Percentiles rank a stretch among this genome's conserved stretches.
phyloP scores from a whole-genome alignment of 2,888 invertebrate genomes.

The Trichogramma dendrolimi region DNA sequence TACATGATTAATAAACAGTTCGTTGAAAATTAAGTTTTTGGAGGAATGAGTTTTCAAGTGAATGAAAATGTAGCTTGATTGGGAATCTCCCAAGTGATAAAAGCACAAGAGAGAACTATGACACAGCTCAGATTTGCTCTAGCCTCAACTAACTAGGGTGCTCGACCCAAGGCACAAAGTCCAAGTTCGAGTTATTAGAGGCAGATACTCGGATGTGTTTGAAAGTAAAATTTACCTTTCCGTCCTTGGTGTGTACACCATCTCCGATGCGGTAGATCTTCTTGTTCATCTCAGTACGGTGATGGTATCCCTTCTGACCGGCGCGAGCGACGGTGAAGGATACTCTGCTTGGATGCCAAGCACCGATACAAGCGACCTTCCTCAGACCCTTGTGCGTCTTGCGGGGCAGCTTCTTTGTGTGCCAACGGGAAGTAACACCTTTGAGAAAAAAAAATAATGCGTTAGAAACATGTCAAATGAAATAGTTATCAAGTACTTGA shows the following conservation, averaged over 20 bases:
- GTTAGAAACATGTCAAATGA: not conserved
- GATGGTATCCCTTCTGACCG: constrained; percentile 99
- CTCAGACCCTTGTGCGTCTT: constrained; percentile 99
- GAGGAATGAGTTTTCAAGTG: constrained; percentile 11
- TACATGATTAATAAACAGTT: not conserved
- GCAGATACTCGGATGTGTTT: constrained; percentile 6
- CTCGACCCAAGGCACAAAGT: constrained; percentile 14
- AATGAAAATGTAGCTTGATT: constrained; percentile 32
- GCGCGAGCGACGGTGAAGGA: constrained; percentile 99
- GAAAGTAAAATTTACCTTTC: constrained; percentile 57
- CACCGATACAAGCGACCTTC: constrained; percentile 99
- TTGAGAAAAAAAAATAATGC: constrained; percentile 35
- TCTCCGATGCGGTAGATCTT: constrained; percentile 97
- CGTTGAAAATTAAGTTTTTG: constrained; percentile 14
- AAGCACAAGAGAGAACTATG: constrained; percentile 40
- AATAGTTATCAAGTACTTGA: constrained; percentile 4
- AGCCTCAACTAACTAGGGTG: constrained; percentile 32
- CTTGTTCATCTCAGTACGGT: constrained; percentile 99
- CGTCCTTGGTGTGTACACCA: constrained; percentile 79
- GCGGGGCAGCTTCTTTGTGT: constrained; percentile 98
- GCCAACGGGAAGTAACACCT: constrained; percentile 99
- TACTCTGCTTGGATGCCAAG: constrained; percentile 99
- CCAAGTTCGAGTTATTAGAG: constrained; percentile 26
- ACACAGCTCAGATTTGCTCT: constrained; percentile 35
- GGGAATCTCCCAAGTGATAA: constrained; percentile 41